A percentile compares a stretch with the other conserved stretches of the same genome.
These are phyloP conservation scores for Peromyscus nudipes DNA, from an alignment of 2,797 vertebrate species.

Conservation along the genomic window DNA sequence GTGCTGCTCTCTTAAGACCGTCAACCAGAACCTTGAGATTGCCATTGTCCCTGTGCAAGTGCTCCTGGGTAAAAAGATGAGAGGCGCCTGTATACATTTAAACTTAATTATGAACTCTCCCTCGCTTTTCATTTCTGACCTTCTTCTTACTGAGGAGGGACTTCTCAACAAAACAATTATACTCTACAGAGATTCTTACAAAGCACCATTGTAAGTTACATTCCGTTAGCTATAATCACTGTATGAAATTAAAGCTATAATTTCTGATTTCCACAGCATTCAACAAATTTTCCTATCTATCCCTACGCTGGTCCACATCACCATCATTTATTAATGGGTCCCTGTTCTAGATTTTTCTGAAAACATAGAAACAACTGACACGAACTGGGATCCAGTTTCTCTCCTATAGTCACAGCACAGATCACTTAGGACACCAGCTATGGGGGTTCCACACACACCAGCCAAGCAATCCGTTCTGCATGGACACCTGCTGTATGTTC, in stretches of 20 bases:
- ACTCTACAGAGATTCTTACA: conserved; percentile 71
- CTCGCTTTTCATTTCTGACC: conserved; percentile 68
- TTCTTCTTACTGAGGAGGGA: conserved; percentile 51
- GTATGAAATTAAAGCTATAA: conserved; percentile 76
- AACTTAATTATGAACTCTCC: conserved; percentile 75
- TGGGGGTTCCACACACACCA: neutral
- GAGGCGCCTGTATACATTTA: conserved; percentile 67
- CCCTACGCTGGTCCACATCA: neutral
- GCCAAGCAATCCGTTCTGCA: neutral
- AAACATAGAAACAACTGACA: neutral
- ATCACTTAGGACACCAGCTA: neutral
- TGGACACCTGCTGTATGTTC: neutral
- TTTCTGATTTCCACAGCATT: conserved; percentile 68
- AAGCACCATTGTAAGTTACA: conserved; percentile 65
- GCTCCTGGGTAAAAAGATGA: conserved; percentile 60
- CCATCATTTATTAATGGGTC: neutral
- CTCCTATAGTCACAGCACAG: neutral
- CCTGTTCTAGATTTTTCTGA: neutral
- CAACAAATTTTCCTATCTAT: conserved; percentile 19
- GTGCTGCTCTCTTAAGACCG: conserved; percentile 53
- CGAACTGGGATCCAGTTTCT: neutral
- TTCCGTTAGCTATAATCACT: conserved; percentile 66
- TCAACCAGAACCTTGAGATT: conserved; percentile 56
- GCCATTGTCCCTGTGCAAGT: conserved; percentile 30
- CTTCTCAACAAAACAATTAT: conserved; percentile 78